Base-by-base conservation (phyloP, 2,113 vertebrate genomes). In the Coracopsis vasa region DNA sequence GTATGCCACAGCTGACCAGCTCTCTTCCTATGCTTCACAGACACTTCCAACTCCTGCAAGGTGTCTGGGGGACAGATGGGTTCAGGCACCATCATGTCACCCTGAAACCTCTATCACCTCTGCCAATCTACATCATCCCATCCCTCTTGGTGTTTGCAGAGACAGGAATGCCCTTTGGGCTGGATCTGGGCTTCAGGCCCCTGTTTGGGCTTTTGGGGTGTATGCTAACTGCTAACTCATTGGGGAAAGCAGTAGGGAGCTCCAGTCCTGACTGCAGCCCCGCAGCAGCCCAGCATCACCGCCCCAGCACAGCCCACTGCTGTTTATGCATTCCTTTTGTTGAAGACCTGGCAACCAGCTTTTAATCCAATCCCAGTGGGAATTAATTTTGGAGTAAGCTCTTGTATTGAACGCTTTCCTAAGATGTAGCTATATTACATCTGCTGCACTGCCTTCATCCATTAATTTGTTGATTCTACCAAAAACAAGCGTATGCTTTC, bases 391-490 rank as follows among this genome's bases (percentile, higher is more conserved):
- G 86, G 83, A 94, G 88, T 61, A 33, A 88, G 90, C 69, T 86
- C 92, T 94, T 95, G 77, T 92, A 72, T 28, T 0, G 9, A 94
- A 25, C 0, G 5, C 73, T 91, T 94, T 65, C 83, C 94, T 94
- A 85, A 87, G 96, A 94, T 25, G 77, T 35, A 90, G 77, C 88
- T 83, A 2, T 10, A 10, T 29, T 74, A 85, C 78, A 86, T 84
- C 72, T 96, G 85, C 81, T 70, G 86, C 62, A 7, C 53, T 95
- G 58, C 77, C 92, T 84, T 79, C 94, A 75, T 58, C 86, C 45
- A 3, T 69, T 89, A 89, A 95, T 95, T 96, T 89, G 88, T 31
- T 96, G 94, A 89, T 95, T 92, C 95, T 77, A 72, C 64, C 61
- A 51, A 93, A 97, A 95, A 1, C 42, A 78, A 84, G 75, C 56